Base-by-base conservation (phyloP, 1,140 invertebrate genomes). In the Planococcus citri region DNA sequence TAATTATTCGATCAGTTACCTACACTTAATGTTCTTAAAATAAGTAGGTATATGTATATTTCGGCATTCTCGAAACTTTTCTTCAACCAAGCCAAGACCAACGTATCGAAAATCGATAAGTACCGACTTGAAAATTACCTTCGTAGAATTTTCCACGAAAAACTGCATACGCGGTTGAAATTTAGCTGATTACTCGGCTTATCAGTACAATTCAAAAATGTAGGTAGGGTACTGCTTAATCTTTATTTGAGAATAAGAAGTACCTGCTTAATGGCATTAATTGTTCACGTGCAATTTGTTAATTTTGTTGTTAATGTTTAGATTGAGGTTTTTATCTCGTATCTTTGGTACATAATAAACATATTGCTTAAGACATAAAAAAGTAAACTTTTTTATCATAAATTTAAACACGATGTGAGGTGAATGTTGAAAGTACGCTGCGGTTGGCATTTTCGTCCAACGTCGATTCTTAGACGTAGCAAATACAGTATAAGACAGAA, bases 231-330 rank as follows among this genome's bases (percentile, higher is more conserved):
- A 33, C 2, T 51, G 6, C 41, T 51, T n/a, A n/a, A 51, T 51
- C 41, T 51, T 51, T 51, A 51, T 20, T 6, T 51, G 41, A 51
- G 17, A 33, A 33, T 51, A 20, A 51, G 41, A 51, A 17, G 41
- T 51, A 51, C 41, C 10, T 17, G n/a, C 41, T 17, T 17, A 51
- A 51, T 17, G 41, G 41, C 41, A 51, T 51, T 51, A 20, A 51
- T 51, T 51, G 41, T 51, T 51, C 41, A 51, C 41, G 41, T 51
- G 41, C 41, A 51, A 51, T 51, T 51, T 51, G 41, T 51, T 51
- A 51, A 51, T 51, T 51, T 51, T 51, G 41, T 51, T 51, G 41
- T 51, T 51, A 51, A 51, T 51, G 12, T 51, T 51, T 51, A 51
- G 41, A 51, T 51, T 51, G 3, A 33, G 41, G 41, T n/a, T 20